Percentiles rank a stretch among this genome's conserved stretches.
Conservation (phyloP, 2,888 invertebrate genomes). For the Keiferia lycopersicella region DNA sequence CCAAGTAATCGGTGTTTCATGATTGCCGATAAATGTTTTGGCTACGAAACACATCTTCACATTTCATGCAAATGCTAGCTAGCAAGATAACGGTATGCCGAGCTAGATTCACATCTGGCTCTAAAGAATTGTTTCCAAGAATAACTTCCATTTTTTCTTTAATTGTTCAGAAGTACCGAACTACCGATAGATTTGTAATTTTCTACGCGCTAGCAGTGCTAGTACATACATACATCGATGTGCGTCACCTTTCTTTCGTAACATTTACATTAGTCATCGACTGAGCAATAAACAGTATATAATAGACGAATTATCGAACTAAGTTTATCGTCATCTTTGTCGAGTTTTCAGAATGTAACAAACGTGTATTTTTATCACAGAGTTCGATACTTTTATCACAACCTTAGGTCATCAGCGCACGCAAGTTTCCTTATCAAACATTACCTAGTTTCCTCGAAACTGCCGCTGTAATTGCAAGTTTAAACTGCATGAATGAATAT, state of each 20-base stretch:
- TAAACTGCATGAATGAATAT: neutral
- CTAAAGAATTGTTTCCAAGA: slow-evolving; percentile 7
- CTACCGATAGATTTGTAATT: neutral
- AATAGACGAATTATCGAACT: neutral
- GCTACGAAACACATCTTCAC: neutral
- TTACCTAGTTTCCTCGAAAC: slow-evolving; percentile 14
- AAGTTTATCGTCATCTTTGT: neutral
- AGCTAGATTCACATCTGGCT: neutral
- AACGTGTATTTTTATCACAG: neutral
- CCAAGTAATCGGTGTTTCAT: neutral
- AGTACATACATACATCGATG: neutral
- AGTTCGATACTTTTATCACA: neutral
- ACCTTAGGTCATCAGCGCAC: neutral
- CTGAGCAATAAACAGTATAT: neutral
- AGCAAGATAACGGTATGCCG: no score
- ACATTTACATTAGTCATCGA: neutral
- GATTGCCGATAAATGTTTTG: neutral
- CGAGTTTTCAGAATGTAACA: neutral
- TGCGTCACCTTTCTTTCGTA: neutral
- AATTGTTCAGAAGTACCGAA: neutral
- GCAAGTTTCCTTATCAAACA: slow-evolving; percentile 14
- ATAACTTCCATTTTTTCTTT: neutral
- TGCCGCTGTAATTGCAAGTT: neutral
- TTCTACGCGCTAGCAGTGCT: neutral
- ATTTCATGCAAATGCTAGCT: no score